Evolutionary conservation across 2,113 vertebrate species (phyloP).

Genomic region (Siniperca knerii): DNA sequence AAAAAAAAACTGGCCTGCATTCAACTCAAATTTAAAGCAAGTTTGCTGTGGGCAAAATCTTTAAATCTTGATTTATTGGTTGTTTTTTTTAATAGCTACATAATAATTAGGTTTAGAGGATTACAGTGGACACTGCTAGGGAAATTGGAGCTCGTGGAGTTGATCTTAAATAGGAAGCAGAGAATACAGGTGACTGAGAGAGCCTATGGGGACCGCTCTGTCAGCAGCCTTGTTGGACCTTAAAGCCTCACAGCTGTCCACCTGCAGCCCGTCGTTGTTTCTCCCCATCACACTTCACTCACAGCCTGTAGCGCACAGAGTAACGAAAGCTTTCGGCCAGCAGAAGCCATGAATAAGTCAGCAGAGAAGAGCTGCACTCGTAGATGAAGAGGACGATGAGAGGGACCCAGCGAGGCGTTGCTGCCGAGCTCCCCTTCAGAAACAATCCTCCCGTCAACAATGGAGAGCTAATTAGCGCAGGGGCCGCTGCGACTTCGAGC

Average conservation of each 20-base stretch:
- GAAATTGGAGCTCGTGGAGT: constrained; percentile 11
- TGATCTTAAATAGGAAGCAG: constrained; percentile 33
- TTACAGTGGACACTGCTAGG: constrained; percentile 1
- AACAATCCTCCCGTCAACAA: constrained; percentile 76
- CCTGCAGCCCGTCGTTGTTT: constrained; percentile 25
- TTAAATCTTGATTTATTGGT: constrained; percentile 2
- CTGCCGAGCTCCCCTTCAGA: constrained; percentile 60
- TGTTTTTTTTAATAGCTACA: constrained; percentile 12
- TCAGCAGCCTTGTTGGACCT: constrained; percentile 46
- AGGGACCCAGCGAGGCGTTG: constrained; percentile 59
- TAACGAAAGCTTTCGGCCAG: constrained; percentile 60
- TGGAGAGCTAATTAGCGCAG: constrained; percentile 80
- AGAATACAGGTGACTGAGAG: constrained; percentile 1
- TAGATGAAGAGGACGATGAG: constrained; percentile 64
- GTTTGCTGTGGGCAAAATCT: background rate
- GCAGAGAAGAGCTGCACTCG: constrained; percentile 61
- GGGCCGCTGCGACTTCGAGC: constrained; percentile 55
- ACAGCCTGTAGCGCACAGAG: constrained; percentile 20
- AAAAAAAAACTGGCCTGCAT: background rate
- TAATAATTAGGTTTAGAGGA: background rate
- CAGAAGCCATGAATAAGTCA: constrained; percentile 68
- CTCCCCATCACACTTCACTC: constrained; percentile 24
- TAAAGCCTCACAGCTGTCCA: constrained; percentile 50
- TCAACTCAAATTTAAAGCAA: background rate
- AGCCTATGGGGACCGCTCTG: constrained; percentile 26